Evolutionary conservation across 92 coral and sea anemone genomes (phyloP), one percentile per base, ranked within the genome.

Genomic region (Scolanthus callimorphus): DNA sequence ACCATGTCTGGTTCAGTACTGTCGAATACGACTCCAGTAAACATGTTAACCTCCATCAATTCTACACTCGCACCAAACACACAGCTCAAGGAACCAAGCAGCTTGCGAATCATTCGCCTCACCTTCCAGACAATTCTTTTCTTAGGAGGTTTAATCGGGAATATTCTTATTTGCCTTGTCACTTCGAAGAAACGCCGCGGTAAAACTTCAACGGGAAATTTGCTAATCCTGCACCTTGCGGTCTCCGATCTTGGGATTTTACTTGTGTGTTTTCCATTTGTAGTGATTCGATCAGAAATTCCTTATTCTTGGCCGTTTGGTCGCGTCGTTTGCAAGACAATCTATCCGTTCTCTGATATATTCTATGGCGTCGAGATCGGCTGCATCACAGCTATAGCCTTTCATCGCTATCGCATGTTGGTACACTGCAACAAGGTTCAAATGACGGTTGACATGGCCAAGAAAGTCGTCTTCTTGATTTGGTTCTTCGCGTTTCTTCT

Each of bases 291-390:
- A 46, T 55, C 61, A 6, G 97, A 91, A 46, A 79, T 86, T 41
- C 83, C 81, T 11, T 59, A 82, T 46, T 78, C 95, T 3, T 91
- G 97, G 97, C 95, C 97, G 9, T 91, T 91, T 47, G 97, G 95
- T 15, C 77, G 75, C 34, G 51, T 86, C 17, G 49, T 80, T 20
- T 91, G 97, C 52, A 71, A 81, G 54, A 54, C 71, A 0, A 22
- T 83, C 19, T 55, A 69, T 41, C 97, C 97, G 0, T 76, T 91
- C 55, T 25, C 84, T 37, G 85, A 83, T 22, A 82, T 91, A 11
- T 91, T 91, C 45, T 82, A 69, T 49, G 97, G 95, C 1, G 80
- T 63, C 2, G 85, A 73, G 37, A 78, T 86, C 20, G 91, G 89
- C 11, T 78, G 91, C 44, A 91, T 91, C n/a, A 89, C 95, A 4